Conservation (phyloP, 2,797 vertebrate genomes). For the Oreonectes daqikongensis region DNA sequence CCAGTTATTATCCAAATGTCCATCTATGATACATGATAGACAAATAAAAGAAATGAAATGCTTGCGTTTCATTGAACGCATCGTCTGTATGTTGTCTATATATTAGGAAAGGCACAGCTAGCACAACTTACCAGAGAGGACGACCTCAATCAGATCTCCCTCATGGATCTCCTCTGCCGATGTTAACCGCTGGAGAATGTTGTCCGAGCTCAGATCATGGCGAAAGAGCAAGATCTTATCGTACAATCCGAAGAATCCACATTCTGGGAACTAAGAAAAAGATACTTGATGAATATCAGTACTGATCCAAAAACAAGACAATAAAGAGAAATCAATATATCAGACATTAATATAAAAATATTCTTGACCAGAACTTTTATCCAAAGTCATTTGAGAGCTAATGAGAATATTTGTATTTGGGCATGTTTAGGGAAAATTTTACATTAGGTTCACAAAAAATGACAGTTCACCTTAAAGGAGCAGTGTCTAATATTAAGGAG, state of each 20-base stretch:
- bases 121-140: constrained; percentile 86
- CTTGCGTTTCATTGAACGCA: not conserved
- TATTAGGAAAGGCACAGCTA: not conserved
- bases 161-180: constrained; percentile 95
- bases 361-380: not conserved
- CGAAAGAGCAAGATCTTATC: constrained; percentile 98
- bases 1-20: too few species aligned
- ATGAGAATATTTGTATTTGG: not conserved
- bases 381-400: not conserved
- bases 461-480: too few species aligned
- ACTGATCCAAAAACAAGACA: not conserved
- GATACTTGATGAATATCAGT: constrained; percentile 43
- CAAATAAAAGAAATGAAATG: too few species aligned
- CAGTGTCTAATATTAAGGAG: too few species aligned
- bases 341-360: not conserved
- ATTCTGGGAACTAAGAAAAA: constrained; percentile 88
- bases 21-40: too few species aligned
- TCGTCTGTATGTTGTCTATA: not conserved
- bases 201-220: constrained; percentile 93
- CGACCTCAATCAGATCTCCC: constrained; percentile 85
- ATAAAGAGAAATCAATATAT: not conserved
- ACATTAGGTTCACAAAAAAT: too few species aligned
- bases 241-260: constrained; percentile 98
- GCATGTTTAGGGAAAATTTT: too few species aligned
- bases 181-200: constrained; percentile 94